Base-by-base conservation (phyloP, 1,140 invertebrate species). In the Orius laevigatus region DNA sequence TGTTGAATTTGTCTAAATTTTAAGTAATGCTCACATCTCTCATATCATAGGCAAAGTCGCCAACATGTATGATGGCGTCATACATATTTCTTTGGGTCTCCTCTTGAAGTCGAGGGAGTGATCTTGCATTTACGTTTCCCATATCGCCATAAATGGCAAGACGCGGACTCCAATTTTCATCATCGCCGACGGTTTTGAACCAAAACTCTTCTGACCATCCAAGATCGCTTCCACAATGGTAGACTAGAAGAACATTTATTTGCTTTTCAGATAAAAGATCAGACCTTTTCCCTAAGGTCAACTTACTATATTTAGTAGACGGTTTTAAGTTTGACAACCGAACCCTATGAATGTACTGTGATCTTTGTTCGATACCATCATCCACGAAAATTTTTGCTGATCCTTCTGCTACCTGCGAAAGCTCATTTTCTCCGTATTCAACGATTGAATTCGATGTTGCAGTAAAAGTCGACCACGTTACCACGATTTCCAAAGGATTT, bases 21-120 rank as follows among this genome's bases (percentile, higher is more conserved):
- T 43, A 10, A 5, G 3, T 16, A 2, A 44, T 20, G 57, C 67
- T 67, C 67, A 77, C 76, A 1, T 75, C 70, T 65, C 90, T 67
- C 83, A 97, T 86, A 63, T 97, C 84, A 68, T 97, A 97, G 0
- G 91, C 92, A 70, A 96, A 87, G 72, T 94, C 89, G 1, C 90
- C 91, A 52, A 92, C 84, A 69, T 96, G 92, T 40, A 95, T 70
- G 48, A 89, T 78, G 50, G 83, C 74, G 68, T 95, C 87, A 63
- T 88, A 92, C 55, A 75, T 64, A 11, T 74, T 80, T 25, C 70
- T 66, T 59, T 88, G 75, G 0, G 80, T 75, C 58, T 95, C 90
- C 54, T 81, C 67, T 62, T 89, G 84, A 32, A 96, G 63, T 40
- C 79, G 68, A 0, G 75, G 70, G 25, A 93, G 66, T 15, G 86